Conservation (phyloP, 2,113 vertebrate genomes). For the Nipponia nippon region DNA sequence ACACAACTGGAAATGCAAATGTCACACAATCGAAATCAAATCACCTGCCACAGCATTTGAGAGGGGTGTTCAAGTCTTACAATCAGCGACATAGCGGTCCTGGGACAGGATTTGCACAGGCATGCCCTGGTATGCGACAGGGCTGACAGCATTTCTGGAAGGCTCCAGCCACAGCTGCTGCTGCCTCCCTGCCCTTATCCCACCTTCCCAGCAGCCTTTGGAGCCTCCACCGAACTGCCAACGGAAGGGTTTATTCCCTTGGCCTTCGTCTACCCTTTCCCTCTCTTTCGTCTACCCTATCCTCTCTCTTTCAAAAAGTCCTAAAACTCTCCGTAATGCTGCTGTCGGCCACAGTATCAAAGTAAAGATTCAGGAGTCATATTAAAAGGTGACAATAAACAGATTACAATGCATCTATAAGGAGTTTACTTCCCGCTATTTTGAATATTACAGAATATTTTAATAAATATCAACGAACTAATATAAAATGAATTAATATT, state of each 20-base stretch:
- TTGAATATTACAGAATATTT: not conserved
- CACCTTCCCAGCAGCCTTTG: too few relatives aligned
- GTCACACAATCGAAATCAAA: fast-evolving
- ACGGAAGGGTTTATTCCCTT: not conserved
- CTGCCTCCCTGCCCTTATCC: too few relatives aligned
- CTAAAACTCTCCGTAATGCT: not conserved
- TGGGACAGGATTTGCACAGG: fast-evolving
- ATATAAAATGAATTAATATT: not conserved
- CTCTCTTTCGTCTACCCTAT: not conserved
- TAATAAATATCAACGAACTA: fast-evolving
- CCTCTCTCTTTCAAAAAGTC: not conserved
- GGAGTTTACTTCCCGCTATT: not conserved
- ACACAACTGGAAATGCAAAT: not conserved
- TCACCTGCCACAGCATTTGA: not conserved
- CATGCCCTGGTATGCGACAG: fast-evolving
- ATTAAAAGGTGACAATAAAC: not conserved
- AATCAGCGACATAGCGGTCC: not conserved
- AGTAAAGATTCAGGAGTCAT: not conserved
- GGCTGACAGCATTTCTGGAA: not conserved
- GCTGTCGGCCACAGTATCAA: fast-evolving
- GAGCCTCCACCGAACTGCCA: fast-evolving
- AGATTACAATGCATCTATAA: not conserved
- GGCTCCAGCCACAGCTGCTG: not conserved
- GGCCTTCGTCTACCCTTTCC: not conserved
- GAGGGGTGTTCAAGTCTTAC: not conserved